Percentiles rank a stretch among this genome's conserved stretches.
Evolutionary conservation across 2,113 vertebrate genomes (phyloP).

Genomic region (Thamnaconus septentrionalis): DNA sequence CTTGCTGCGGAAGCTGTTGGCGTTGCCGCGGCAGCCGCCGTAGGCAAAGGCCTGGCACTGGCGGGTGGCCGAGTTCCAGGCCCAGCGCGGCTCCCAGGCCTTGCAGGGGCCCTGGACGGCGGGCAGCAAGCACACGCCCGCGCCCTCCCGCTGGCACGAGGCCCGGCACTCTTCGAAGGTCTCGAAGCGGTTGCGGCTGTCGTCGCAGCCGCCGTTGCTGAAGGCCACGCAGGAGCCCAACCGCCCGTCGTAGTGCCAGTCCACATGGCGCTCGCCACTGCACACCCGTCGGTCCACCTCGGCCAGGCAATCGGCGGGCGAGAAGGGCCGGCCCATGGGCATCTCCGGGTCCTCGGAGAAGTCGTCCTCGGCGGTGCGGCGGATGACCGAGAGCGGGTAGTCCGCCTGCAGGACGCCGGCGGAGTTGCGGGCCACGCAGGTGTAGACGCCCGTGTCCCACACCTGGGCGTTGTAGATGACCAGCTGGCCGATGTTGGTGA

Average conservation of each 20-base stretch:
- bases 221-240: slow-evolving; percentile 85
- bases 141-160: slow-evolving; percentile 80
- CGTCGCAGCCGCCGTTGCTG: slow-evolving; percentile 79
- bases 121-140: slow-evolving; percentile 83
- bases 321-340: slow-evolving; percentile 72
- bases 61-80: slow-evolving; percentile 86
- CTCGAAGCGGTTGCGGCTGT: slow-evolving; percentile 85
- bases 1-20: slow-evolving; percentile 88
- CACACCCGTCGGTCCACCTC: slow-evolving; percentile 79
- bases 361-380: slow-evolving; percentile 66
- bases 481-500: slow-evolving; percentile 95
- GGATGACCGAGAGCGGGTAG: slow-evolving; percentile 88
- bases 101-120: slow-evolving; percentile 92
- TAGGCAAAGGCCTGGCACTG: slow-evolving; percentile 91
- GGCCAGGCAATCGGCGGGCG: slow-evolving; percentile 83
- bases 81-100: slow-evolving; percentile 89
- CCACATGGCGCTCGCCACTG: slow-evolving; percentile 75
- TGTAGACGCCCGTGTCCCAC: slow-evolving; percentile 92
- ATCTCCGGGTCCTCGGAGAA: slow-evolving; percentile 64
- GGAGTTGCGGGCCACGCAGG: slow-evolving; percentile 86
- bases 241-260: slow-evolving; percentile 87
- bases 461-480: slow-evolving; percentile 92
- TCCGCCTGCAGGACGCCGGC: slow-evolving; percentile 87
- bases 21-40: slow-evolving; percentile 90
- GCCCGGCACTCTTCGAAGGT: slow-evolving; percentile 89